phyloP scores from a whole-genome alignment of 2,888 invertebrate genomes.

The Agrotis ipsilon region DNA sequence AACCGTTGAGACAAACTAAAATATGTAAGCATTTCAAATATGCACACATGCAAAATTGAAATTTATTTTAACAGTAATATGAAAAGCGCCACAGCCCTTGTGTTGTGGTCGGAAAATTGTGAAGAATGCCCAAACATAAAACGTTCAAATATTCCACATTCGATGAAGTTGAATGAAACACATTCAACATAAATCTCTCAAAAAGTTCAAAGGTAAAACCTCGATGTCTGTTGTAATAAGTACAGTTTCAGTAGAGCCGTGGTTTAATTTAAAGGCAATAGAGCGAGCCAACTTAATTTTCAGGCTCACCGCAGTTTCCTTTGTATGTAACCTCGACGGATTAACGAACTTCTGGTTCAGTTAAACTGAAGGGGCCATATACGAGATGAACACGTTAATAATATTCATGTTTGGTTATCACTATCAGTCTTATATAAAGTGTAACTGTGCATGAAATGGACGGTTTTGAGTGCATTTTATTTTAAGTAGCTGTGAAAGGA shows the following conservation, averaged over 20 bases:
- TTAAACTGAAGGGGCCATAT: conserved; percentile 67
- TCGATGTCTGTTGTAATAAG: conserved; percentile 69
- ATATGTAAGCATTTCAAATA: conserved; percentile 1
- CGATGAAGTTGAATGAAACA: conserved; percentile 56
- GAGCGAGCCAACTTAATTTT: conserved; percentile 89
- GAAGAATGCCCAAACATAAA: conserved; percentile 40
- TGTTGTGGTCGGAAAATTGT: conserved; percentile 47
- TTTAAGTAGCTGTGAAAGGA: conserved; percentile 22
- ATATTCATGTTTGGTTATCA: conserved; percentile 59
- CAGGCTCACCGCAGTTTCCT: conserved; percentile 88
- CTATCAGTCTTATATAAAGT: conserved; percentile 24
- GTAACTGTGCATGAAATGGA: conserved; percentile 42
- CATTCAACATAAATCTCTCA: conserved; percentile 61
- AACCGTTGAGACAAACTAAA: neutral
- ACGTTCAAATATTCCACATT: conserved; percentile 45
- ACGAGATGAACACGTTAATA: conserved; percentile 59
- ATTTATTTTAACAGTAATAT: conserved; percentile 19
- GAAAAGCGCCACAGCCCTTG: conserved; percentile 22
- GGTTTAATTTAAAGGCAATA: conserved; percentile 88
- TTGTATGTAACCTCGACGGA: conserved; percentile 85
- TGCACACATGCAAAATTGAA: neutral
- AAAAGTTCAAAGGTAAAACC: conserved; percentile 70
- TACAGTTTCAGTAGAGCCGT: conserved; percentile 72
- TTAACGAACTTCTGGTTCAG: conserved; percentile 85
- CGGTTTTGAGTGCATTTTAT: conserved; percentile 20